Evolutionary conservation across 2,113 vertebrate species (phyloP), one percentile per base, ranked within the genome.

Genomic region (Amblyornis subalaris): DNA sequence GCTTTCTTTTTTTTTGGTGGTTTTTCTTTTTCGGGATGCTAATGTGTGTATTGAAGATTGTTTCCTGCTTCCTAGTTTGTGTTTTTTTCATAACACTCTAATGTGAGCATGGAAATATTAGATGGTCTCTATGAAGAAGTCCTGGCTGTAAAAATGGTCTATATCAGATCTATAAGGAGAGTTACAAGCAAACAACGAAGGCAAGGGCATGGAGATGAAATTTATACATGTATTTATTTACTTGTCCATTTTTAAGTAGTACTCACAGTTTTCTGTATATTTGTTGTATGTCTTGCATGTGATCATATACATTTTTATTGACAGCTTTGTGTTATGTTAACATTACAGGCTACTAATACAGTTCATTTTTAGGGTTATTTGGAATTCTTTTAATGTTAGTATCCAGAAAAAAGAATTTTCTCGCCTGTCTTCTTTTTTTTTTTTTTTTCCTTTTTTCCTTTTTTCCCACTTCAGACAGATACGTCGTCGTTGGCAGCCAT

Each of bases 401-500:
- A 7, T 55, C 72, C 77, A 78, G 85, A 48, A 74, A 20, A 83
- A 91, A 47, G 72, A 84, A 95, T 25, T 48, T 75, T 88, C 31
- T 21, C 48, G 6, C 51, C 35, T 57, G 73, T 65, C 1, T 10
- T 2, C 80, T 77, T 71, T 9, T 45, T 31, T 4, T 76, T 44
- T 65, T 13, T 28, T 35, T 5, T 87, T 65, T 81, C 22, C 25
- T 28, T 35, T 5, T 87, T 65, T 81, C 22, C 25, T 42, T 9
- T 81, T 58, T 75, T 12, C 38, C 38, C 36, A 15, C 72, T 97
- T 60, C 97, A 99, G 99, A 99, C 96, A 98, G 98, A 45, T 98
- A 99, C 2, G 24, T 99, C 66, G 36, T 99, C 40, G 76, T 99
- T 67, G 99, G 99, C 20, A 98, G 98, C 89, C 98, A 95, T 31